These are phyloP conservation scores for Lithosia quadra DNA, from an alignment of 2,888 invertebrate species.

Conservation along the genomic window DNA sequence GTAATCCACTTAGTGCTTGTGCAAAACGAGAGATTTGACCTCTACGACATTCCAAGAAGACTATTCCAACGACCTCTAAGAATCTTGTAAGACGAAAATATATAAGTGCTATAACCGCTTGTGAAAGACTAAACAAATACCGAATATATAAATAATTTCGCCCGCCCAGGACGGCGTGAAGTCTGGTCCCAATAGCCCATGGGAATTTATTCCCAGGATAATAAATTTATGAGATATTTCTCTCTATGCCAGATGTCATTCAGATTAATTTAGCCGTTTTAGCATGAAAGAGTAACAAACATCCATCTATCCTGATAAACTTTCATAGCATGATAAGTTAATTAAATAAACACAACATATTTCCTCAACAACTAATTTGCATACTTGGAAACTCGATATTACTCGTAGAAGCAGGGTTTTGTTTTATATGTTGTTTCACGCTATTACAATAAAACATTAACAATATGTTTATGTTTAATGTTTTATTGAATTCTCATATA, in stretches of 20 bases:
- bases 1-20: not conserved
- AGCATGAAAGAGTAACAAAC: not conserved
- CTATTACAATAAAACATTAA: too few relatives aligned
- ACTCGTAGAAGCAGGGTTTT: too few relatives aligned
- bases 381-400: too few relatives aligned
- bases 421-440: too few relatives aligned
- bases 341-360: not conserved
- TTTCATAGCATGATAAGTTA: not conserved
- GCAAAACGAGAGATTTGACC: slow-evolving; percentile 11
- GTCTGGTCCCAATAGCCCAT: not conserved
- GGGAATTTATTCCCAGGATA: not conserved
- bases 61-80: slow-evolving; percentile 18
- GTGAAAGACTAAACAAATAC: not conserved
- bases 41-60: slow-evolving; percentile 10
- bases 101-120: not conserved
- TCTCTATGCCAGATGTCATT: not conserved
- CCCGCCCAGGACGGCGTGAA: not conserved
- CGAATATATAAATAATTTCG: not conserved
- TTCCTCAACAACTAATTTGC: not conserved
- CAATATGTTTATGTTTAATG: too few relatives aligned
- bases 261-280: not conserved
- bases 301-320: not conserved
- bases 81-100: slow-evolving; percentile 13
- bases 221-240: not conserved
- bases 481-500: too few relatives aligned